Percentiles rank a stretch among this genome's conserved stretches.
phyloP scores from a whole-genome alignment of 1,140 invertebrate genomes.

The Mycetomoellerius zeteki region DNA sequence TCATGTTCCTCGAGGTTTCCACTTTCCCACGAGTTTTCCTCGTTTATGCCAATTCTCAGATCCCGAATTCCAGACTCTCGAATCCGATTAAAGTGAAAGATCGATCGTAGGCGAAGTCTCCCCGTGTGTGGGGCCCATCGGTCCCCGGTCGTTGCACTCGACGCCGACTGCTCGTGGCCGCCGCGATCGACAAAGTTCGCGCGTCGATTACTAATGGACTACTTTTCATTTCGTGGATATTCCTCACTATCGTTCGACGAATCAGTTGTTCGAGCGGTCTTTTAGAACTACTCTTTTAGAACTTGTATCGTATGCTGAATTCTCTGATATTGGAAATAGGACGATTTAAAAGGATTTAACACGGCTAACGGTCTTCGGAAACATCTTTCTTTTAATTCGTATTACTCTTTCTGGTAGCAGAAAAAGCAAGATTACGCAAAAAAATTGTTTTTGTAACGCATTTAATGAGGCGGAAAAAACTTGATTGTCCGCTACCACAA shows the following conservation, averaged over 20 bases:
- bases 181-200: conserved; percentile 75
- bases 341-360: background rate
- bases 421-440: background rate
- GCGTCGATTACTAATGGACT: conserved; percentile 78
- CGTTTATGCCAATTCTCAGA: conserved; percentile 22
- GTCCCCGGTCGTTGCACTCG: conserved; percentile 74
- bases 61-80: conserved; percentile 54
- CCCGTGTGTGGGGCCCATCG: conserved; percentile 20
- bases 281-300: background rate
- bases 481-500: conserved; percentile 32
- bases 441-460: background rate
- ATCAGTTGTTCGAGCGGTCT: conserved; percentile 20
- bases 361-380: background rate
- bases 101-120: conserved; percentile 61
- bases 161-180: conserved; percentile 40
- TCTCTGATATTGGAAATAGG: background rate
- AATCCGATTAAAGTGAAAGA: conserved; percentile 38
- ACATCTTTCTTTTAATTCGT: background rate
- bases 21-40: conserved; percentile 21
- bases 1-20: background rate
- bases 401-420: background rate
- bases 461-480: background rate
- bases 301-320: background rate
- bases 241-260: conserved; percentile 63
- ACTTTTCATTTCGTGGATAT: conserved; percentile 74